Conservation (phyloP, 2,113 vertebrate genomes). For the Neoarius graeffei region DNA sequence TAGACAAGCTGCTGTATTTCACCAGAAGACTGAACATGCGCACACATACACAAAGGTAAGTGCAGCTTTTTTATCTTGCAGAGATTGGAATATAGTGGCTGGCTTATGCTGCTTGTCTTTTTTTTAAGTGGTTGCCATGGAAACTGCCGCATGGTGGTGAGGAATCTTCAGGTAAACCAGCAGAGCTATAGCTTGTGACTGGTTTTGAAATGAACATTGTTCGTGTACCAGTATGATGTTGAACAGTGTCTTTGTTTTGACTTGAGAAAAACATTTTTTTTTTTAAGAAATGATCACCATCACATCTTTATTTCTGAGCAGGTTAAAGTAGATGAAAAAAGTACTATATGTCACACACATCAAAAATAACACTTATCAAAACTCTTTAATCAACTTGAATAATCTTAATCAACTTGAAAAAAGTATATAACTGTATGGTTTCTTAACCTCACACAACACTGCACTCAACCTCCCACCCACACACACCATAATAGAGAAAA, state of each 20-base stretch:
- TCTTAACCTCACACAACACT: slow-evolving; percentile 3
- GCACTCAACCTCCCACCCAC: slow-evolving; percentile 22
- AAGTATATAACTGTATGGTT: neutral
- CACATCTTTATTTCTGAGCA: slow-evolving; percentile 35
- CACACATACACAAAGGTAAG: neutral
- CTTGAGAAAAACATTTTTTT: neutral
- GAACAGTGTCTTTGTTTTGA: neutral
- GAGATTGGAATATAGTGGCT: slow-evolving; percentile 30
- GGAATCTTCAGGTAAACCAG: slow-evolving; percentile 31
- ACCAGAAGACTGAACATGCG: slow-evolving; percentile 5
- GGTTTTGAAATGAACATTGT: neutral
- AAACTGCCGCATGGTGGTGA: slow-evolving; percentile 43
- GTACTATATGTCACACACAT: neutral
- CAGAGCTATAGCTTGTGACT: neutral
- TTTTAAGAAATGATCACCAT: neutral
- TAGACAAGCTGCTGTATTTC: neutral
- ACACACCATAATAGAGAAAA: neutral
- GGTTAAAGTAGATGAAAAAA: slow-evolving; percentile 12
- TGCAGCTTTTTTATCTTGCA: neutral
- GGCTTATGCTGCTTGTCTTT: slow-evolving; percentile 40
- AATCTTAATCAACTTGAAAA: neutral
- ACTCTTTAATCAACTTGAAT: neutral
- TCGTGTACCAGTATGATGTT: neutral
- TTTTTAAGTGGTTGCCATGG: slow-evolving; percentile 55
- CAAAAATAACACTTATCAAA: neutral